phyloP scores from a whole-genome alignment of 2,888 invertebrate species.

The Tetheella fluctuosa region DNA sequence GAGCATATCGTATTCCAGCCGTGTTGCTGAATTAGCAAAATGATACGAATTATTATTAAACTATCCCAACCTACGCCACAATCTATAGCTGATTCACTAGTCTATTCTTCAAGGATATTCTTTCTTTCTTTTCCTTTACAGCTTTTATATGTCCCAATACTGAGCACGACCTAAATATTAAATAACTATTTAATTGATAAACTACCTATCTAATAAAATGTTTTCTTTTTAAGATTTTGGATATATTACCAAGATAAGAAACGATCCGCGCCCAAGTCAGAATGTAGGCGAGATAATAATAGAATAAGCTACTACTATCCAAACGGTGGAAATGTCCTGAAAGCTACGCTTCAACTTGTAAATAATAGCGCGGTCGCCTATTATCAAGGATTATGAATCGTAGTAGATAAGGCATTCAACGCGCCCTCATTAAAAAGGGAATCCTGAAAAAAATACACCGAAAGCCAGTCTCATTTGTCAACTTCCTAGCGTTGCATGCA shows the following conservation, averaged over 20 bases:
- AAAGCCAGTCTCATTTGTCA: slow-evolving; percentile 74
- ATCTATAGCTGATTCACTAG: neutral
- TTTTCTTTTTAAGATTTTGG: neutral
- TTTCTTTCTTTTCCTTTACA: too few relatives aligned
- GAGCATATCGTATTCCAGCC: slow-evolving; percentile 29
- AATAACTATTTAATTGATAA: too few relatives aligned
- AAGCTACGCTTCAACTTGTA: slow-evolving; percentile 41
- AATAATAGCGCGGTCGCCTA: slow-evolving; percentile 50
- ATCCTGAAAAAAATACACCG: slow-evolving; percentile 52
- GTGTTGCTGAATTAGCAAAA: slow-evolving; percentile 1
- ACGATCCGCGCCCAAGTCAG: neutral
- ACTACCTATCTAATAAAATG: too few relatives aligned
- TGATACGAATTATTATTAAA: neutral
- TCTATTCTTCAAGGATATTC: too few relatives aligned
- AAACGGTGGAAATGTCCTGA: slow-evolving; percentile 41
- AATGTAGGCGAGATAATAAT: slow-evolving; percentile 31
- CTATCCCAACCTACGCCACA: neutral
- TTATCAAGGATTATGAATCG: slow-evolving; percentile 65
- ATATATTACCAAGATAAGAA: neutral
- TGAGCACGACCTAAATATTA: too few relatives aligned
- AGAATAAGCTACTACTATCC: slow-evolving; percentile 34
- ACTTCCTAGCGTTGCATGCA: slow-evolving; percentile 64
- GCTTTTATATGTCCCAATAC: too few relatives aligned
- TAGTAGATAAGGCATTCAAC: slow-evolving; percentile 68
- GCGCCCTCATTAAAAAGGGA: slow-evolving; percentile 65